Conservation (phyloP, 2,797 vertebrate species). For the Sebastes steindachneri region DNA sequence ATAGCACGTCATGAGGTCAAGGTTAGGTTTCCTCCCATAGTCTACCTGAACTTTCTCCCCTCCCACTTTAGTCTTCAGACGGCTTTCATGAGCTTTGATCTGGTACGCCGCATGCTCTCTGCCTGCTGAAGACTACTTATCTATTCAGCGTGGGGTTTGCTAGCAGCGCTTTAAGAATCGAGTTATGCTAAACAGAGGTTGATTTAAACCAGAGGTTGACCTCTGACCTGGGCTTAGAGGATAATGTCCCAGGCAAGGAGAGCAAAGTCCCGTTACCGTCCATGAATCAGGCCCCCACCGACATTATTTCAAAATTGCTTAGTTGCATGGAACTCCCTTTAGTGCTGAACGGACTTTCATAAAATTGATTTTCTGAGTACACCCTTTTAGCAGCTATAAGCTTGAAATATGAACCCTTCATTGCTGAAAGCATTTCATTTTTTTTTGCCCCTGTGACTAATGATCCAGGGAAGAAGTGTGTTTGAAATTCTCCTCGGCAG, state of each 20-base stretch:
- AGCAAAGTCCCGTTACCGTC: conserved; percentile 89
- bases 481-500: conserved; percentile 95
- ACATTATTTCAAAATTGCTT: conserved; percentile 98
- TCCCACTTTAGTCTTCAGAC: conserved; percentile 47
- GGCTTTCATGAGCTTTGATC: conserved; percentile 65
- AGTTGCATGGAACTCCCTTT: conserved; percentile 96
- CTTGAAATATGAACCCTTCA: conserved; percentile 99
- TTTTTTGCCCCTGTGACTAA: conserved; percentile 94
- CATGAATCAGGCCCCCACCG: conserved; percentile 90
- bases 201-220: conserved; percentile 87
- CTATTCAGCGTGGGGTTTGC: conserved; percentile 75
- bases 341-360: conserved; percentile 97
- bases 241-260: conserved; percentile 91
- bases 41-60: conserved; percentile 68
- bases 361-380: conserved; percentile 99
- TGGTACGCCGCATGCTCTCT: conserved; percentile 45
- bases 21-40: conserved; percentile 59
- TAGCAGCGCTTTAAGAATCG: conserved; percentile 78
- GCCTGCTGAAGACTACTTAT: conserved; percentile 74
- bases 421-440: conserved; percentile 97
- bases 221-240: conserved; percentile 89
- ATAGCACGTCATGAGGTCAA: conserved; percentile 68
- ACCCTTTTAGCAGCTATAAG: conserved; percentile 98
- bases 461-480: conserved; percentile 93
- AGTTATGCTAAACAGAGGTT: conserved; percentile 85